Conservation (phyloP, 2,797 vertebrate genomes). For the Parauchenoglanis ngamensis region DNA sequence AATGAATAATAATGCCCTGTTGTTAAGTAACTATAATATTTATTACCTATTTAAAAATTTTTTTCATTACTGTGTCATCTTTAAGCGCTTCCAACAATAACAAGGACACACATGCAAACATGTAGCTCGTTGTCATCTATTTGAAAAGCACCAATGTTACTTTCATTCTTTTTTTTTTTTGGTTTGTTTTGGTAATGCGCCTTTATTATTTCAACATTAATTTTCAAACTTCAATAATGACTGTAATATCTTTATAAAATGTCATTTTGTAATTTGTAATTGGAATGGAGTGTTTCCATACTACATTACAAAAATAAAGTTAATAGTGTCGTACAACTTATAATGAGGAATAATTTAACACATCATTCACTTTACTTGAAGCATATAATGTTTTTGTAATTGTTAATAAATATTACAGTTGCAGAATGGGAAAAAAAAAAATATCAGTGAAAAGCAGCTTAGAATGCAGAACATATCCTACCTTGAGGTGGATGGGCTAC, state of each 20-base stretch:
- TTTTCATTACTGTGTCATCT: too few species aligned
- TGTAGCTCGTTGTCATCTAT: neutral
- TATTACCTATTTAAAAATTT: neutral
- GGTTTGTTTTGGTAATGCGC: neutral
- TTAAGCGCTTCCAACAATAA: neutral
- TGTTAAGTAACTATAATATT: neutral
- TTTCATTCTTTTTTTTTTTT: too few species aligned
- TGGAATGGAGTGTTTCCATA: neutral
- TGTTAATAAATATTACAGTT: neutral
- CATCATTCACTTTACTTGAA: conserved; percentile 55
- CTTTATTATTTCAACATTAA: neutral
- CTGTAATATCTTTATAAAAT: conserved; percentile 1
- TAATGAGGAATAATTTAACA: conserved; percentile 61
- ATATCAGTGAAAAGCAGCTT: neutral
- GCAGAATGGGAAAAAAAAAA: neutral
- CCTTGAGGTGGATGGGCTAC: neutral
- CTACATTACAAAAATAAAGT: conserved; percentile 17
- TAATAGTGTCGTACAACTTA: conserved; percentile 9
- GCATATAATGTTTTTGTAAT: conserved; percentile 10
- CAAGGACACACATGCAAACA: neutral
- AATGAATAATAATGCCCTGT: neutral
- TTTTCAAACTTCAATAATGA: conserved; percentile 2
- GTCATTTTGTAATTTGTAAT: conserved; percentile 1
- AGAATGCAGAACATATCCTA: neutral
- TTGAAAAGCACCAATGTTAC: neutral